These are phyloP conservation scores for Hirundichthys speculiger DNA, from an alignment of 2,113 vertebrate genomes.

Conservation along the genomic window DNA sequence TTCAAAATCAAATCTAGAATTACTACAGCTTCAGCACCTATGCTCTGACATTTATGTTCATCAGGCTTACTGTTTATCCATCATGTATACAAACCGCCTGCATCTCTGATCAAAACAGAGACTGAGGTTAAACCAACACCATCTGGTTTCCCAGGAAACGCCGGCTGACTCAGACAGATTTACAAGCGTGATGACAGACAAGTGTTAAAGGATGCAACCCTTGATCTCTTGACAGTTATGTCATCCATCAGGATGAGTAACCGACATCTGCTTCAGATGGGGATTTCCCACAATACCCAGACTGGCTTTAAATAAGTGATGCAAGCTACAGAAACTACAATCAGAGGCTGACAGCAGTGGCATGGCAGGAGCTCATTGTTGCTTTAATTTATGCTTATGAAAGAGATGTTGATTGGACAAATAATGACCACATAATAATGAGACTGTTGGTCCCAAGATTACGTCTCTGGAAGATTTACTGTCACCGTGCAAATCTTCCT, in stretches of 20 bases:
- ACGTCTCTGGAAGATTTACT: too few relatives aligned
- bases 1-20: too few relatives aligned
- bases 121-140: constrained; percentile 45
- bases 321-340: neutral
- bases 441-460: neutral
- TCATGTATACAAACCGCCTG: constrained; percentile 21
- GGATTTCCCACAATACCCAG: constrained; percentile 6
- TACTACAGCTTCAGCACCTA: constrained; percentile 37
- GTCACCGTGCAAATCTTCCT: too few relatives aligned
- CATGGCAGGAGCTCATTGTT: neutral
- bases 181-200: constrained; percentile 39
- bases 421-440: neutral
- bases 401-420: neutral
- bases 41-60: constrained; percentile 30
- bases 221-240: constrained; percentile 20
- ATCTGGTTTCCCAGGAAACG: constrained; percentile 54
- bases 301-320: constrained; percentile 9
- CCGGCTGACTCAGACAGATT: constrained; percentile 20
- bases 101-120: constrained; percentile 14
- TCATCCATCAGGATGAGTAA: constrained; percentile 11
- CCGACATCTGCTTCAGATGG: constrained; percentile 27
- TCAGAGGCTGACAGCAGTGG: neutral
- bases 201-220: constrained; percentile 15
- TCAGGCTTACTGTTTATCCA: constrained; percentile 46
- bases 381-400: neutral